phyloP scores from a whole-genome alignment of 2,797 vertebrate species.

The Heterohyrax brucei region DNA sequence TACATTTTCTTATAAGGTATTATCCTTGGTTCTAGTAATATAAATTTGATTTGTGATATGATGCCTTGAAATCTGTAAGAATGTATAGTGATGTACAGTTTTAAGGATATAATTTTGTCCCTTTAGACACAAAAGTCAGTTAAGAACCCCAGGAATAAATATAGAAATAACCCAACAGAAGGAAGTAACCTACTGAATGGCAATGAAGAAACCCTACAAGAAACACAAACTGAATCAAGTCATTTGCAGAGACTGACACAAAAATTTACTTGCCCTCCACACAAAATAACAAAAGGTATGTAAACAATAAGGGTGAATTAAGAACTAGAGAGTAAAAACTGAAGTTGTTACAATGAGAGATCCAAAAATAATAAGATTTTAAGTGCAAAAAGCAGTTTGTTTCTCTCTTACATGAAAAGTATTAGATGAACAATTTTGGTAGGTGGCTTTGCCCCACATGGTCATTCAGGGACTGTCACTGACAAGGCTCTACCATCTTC shows the following conservation, averaged over 20 bases:
- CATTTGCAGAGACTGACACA: conserved; percentile 90
- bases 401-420: conserved; percentile 30
- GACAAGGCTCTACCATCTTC: background rate
- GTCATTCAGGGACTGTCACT: background rate
- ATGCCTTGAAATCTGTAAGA: conserved; percentile 11
- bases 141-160: conserved; percentile 76
- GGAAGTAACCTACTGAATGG: conserved; percentile 88
- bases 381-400: background rate
- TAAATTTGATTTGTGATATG: conserved; percentile 55
- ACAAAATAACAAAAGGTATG: conserved; percentile 94
- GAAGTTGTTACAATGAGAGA: background rate
- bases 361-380: background rate
- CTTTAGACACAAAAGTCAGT: conserved; percentile 83
- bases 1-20: background rate
- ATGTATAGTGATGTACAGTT: background rate
- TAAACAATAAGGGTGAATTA: conserved; percentile 46
- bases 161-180: conserved; percentile 87
- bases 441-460: background rate
- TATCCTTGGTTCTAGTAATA: background rate
- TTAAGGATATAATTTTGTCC: conserved; percentile 54
- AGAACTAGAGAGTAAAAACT: background rate
- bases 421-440: background rate
- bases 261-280: conserved; percentile 94
- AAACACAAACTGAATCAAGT: conserved; percentile 81
- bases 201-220: conserved; percentile 89